A percentile compares a stretch with the other conserved stretches of the same genome.
phyloP scores from a whole-genome alignment of 1,140 invertebrate genomes.

The Tribolium castaneum region DNA sequence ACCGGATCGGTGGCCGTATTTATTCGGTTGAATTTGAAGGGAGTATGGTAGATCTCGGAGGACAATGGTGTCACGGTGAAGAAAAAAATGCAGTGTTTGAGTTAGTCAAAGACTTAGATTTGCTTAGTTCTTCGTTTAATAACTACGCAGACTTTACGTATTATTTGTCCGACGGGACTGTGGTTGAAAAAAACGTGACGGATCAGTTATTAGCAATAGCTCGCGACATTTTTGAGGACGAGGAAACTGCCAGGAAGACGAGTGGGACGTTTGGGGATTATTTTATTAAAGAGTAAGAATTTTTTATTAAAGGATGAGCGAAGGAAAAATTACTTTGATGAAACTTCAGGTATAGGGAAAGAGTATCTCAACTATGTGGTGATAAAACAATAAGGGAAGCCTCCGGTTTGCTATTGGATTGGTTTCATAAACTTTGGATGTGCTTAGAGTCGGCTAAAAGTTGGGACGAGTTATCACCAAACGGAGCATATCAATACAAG shows the following conservation, averaged over 20 bases:
- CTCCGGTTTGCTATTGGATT: conserved; percentile 66
- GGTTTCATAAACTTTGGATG: conserved; percentile 68
- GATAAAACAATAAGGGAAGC: conserved; percentile 46
- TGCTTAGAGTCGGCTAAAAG: conserved; percentile 70
- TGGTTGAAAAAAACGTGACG: conserved; percentile 64
- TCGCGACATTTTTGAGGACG: conserved; percentile 42
- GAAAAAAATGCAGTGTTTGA: conserved; percentile 76
- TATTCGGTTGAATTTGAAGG: conserved; percentile 71
- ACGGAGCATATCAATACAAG: conserved; percentile 68
- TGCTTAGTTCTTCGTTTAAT: conserved; percentile 64
- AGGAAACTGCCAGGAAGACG: conserved; percentile 42
- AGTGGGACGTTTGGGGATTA: conserved; percentile 54
- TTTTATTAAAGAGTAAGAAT: conserved; percentile 51
- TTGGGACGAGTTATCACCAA: conserved; percentile 71
- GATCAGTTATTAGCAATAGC: conserved; percentile 58
- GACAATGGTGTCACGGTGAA: conserved; percentile 87
- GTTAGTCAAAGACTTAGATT: conserved; percentile 69
- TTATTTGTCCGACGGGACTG: conserved; percentile 55
- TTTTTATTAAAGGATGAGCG: background rate
- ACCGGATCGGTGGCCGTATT: conserved; percentile 79
- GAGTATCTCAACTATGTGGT: conserved; percentile 36
- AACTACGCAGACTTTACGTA: conserved; percentile 52
- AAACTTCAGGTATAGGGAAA: conserved; percentile 44
- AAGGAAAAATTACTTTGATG: background rate
- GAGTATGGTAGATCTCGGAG: conserved; percentile 78